Evolutionary conservation across 1,140 invertebrate species (phyloP).

Genomic region (Drosophila subpulchrella): DNA sequence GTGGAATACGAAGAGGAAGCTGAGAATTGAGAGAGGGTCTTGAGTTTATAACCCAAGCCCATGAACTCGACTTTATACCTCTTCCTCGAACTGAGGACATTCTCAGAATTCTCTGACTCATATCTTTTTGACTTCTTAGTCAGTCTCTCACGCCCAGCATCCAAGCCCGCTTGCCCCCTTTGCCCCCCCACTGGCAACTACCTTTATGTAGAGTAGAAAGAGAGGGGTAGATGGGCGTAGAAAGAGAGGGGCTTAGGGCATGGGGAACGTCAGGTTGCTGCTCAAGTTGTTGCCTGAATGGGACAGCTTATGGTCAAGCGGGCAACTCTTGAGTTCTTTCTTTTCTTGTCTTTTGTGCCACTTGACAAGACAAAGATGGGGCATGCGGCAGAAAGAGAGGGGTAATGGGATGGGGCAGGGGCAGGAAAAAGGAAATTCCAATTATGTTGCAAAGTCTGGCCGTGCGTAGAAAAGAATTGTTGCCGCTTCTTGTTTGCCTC

Average conservation of each 20-base stretch:
- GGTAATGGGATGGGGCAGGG: neutral
- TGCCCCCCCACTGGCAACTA: neutral
- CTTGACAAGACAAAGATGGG: constrained; percentile 37
- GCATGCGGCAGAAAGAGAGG: neutral
- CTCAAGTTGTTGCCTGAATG: constrained; percentile 40
- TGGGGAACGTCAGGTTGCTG: constrained; percentile 39
- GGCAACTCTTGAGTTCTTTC: constrained; percentile 24
- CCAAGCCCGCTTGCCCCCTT: neutral
- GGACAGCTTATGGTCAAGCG: constrained; percentile 57
- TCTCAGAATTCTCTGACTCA: constrained; percentile 42
- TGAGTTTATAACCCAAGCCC: constrained; percentile 18
- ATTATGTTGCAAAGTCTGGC: constrained; percentile 78
- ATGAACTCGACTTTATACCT: constrained; percentile 21
- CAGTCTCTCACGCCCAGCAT: constrained; percentile 17
- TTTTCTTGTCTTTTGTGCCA: constrained; percentile 54
- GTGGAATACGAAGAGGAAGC: constrained; percentile 11
- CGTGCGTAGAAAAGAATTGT: constrained; percentile 80
- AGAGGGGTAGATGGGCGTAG: neutral
- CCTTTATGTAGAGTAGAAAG: neutral
- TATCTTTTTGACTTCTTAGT: constrained; percentile 29
- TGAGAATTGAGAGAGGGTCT: constrained; percentile 6
- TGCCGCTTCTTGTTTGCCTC: constrained; percentile 49
- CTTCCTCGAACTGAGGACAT: constrained; percentile 37
- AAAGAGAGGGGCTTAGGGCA: constrained; percentile 3
- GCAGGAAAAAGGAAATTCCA: constrained; percentile 82